A percentile compares a stretch with the other conserved stretches of the same genome.
Evolutionary conservation across 2,113 vertebrate species (phyloP).

Genomic region (Tupaia chinensis): DNA sequence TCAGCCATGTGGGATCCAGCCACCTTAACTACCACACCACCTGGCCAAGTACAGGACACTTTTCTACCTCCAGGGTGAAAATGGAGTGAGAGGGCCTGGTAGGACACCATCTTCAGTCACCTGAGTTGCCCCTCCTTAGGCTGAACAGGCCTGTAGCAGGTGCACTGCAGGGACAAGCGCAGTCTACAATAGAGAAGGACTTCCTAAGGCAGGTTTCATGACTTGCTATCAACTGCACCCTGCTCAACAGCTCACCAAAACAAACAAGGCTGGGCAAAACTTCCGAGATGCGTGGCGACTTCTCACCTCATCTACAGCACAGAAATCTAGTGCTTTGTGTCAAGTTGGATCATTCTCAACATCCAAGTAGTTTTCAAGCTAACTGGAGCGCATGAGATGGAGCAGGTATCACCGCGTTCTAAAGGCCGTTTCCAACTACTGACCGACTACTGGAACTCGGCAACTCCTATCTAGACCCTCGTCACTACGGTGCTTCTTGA

Average conservation of each 20-base stretch:
- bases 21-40: too few species aligned
- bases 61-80: background rate
- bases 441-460: background rate
- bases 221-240: background rate
- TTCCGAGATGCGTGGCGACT: background rate
- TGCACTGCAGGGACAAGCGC: background rate
- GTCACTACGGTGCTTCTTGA: background rate
- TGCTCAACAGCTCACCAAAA: background rate
- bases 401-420: background rate
- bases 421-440: background rate
- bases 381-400: background rate
- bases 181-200: background rate
- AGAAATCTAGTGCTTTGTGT: background rate
- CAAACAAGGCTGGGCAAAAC: background rate
- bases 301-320: background rate
- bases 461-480: background rate
- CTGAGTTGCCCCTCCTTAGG: background rate
- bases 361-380: background rate
- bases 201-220: constrained; percentile 15
- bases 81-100: background rate
- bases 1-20: too few species aligned
- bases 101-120: background rate
- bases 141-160: background rate
- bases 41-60: background rate
- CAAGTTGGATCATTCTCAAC: background rate